Base-by-base conservation (phyloP, 2,113 vertebrate genomes). In the Neomonachus schauinslandi region DNA sequence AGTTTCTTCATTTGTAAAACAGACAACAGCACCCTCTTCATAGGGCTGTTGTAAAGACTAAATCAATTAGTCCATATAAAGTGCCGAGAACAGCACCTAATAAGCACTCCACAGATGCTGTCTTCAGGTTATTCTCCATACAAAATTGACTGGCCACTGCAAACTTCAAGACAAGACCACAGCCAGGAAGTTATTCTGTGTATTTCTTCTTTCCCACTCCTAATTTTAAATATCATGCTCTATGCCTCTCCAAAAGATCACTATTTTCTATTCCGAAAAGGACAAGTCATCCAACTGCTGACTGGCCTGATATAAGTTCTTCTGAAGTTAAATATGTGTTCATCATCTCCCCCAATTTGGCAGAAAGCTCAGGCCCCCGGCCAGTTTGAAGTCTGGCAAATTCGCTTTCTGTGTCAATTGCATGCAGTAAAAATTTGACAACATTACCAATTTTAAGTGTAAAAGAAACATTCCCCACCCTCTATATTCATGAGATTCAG, bases 241-340 rank as follows among this genome's bases (percentile, higher is more conserved):
- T 55, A n/a, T 11, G 39, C 7, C 14, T 18, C 79, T 94, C 67
- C 39, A 36, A 96, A 93, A 89, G 61, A 90, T 90, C 33, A 61
- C 26, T n/a, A 49, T 42, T 80, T 94, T 80, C 83, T 83, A 53
- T 49, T 74, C 80, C 24, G 18, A 72, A 63, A 95, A 85, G 39
- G 74, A 79, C 61, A 93, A 55, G 87, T 36, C 79, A 33, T 72
- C 46, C 51, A 67, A 91, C 51, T 74, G 39, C 72, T 65, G 49
- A 65, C 65, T 26, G 53, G 63, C 67, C 82, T 82, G 39, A 33
- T 11, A 15, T 39, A 95, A 72, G 31, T 79, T 65, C 82, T 97
- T 95, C 74, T 97, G 92, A 84, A 94, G 94, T 95, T 85, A 94
- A 93, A 65, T n/a, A 77, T 3, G 12, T 13, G 2, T 36, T 91